Conservation (phyloP, 2,113 vertebrate species). For the Gulo gulo region DNA sequence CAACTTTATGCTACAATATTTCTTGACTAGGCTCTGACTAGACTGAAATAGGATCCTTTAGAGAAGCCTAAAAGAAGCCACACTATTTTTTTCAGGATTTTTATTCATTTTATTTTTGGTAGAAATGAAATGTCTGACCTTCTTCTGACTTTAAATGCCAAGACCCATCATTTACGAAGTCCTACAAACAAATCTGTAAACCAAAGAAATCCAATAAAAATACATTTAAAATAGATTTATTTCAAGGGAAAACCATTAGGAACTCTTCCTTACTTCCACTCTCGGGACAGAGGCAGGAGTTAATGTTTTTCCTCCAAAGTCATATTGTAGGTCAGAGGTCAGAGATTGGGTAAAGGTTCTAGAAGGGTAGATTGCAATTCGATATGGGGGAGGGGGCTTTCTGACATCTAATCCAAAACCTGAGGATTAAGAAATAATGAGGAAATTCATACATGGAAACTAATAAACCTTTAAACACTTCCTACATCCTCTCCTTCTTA, state of each 20-base stretch:
- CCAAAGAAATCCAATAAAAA: not conserved
- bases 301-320: not conserved
- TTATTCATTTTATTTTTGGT: slow-evolving; percentile 13
- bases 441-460: not conserved
- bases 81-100: not conserved
- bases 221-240: not conserved
- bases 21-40: not conserved
- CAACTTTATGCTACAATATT: slow-evolving; percentile 33
- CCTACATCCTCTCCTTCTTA: not conserved
- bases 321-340: not conserved
- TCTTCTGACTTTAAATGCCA: slow-evolving; percentile 30
- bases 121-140: not conserved
- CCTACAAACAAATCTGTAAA: not conserved
- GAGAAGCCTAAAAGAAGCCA: not conserved
- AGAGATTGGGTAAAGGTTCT: not conserved
- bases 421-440: not conserved
- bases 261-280: not conserved
- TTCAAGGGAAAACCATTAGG: not conserved
- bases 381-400: accelerated
- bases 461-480: not conserved
- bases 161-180: slow-evolving; percentile 4
- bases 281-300: not conserved
- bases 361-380: not conserved
- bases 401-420: not conserved
- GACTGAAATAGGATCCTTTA: slow-evolving; percentile 47